Evolutionary conservation across 2,797 vertebrate species (phyloP).

Genomic region (Enteromius afrohamiltoni): DNA sequence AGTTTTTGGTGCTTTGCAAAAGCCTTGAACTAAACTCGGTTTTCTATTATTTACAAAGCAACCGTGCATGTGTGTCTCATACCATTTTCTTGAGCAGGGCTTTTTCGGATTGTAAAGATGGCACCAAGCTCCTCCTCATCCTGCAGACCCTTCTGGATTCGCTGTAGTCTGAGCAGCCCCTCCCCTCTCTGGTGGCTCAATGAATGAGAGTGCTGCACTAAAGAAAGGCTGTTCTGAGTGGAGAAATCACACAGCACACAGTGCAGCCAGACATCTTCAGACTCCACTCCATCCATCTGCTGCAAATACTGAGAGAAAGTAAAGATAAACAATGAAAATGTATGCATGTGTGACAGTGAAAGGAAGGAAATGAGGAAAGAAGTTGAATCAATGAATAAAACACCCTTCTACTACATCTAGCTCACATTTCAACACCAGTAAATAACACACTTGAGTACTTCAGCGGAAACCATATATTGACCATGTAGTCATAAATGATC

Average conservation of each 20-base stretch:
- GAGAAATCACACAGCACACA: slow-evolving; percentile 96
- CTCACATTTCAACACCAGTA: slow-evolving; percentile 41
- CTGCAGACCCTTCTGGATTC: slow-evolving; percentile 84
- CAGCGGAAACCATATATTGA: slow-evolving; percentile 33
- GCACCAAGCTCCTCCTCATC: slow-evolving; percentile 92
- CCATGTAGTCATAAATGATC: slow-evolving; percentile 37
- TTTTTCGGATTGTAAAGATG: slow-evolving; percentile 95
- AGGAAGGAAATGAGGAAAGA: background rate
- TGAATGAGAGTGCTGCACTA: slow-evolving; percentile 95
- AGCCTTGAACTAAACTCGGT: background rate
- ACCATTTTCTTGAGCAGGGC: slow-evolving; percentile 84
- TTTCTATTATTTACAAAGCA: background rate
- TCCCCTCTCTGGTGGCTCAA: slow-evolving; percentile 94
- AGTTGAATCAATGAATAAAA: slow-evolving; percentile 82
- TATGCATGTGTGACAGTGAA: slow-evolving; percentile 1
- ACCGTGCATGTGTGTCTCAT: slow-evolving; percentile 61
- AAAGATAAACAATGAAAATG: slow-evolving; percentile 24
- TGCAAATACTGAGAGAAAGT: slow-evolving; percentile 87
- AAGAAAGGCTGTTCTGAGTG: slow-evolving; percentile 94
- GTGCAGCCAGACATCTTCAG: slow-evolving; percentile 91
- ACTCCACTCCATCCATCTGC: slow-evolving; percentile 89
- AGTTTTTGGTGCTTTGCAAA: background rate
- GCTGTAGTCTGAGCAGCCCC: slow-evolving; percentile 91
- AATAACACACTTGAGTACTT: slow-evolving; percentile 24
- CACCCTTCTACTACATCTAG: slow-evolving; percentile 7